Conservation (phyloP, 1,140 invertebrate species). For the Leptoteleia sp. region DNA sequence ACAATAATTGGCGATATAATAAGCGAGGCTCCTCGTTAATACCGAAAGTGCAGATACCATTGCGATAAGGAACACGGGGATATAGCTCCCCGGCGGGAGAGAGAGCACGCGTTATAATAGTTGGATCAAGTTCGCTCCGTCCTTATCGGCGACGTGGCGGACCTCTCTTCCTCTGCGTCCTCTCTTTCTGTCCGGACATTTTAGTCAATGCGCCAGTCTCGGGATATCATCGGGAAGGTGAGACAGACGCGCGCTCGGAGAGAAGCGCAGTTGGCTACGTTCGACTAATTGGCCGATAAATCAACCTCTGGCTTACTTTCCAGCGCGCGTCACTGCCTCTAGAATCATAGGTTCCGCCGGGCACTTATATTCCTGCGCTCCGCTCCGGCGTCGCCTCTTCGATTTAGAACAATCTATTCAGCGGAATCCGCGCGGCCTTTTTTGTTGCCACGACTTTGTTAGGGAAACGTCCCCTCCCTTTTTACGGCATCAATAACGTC, state of each 20-base stretch:
- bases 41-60: too few species aligned
- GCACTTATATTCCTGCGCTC: conserved; percentile 52
- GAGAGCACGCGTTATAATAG: conserved; percentile 55
- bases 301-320: conserved; percentile 67
- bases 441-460: conserved; percentile 29
- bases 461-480: conserved; percentile 17
- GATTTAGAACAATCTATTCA: conserved; percentile 61
- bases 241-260: conserved; percentile 61
- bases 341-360: conserved; percentile 61
- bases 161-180: background rate
- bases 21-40: conserved; percentile 66
- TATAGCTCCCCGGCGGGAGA: conserved; percentile 62
- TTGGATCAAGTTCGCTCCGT: conserved; percentile 30
- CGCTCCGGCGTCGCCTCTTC: conserved; percentile 40
- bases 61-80: too few species aligned
- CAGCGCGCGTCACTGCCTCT: conserved; percentile 49
- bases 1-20: conserved; percentile 68
- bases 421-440: conserved; percentile 24
- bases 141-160: background rate
- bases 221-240: conserved; percentile 64
- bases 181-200: conserved; percentile 47
- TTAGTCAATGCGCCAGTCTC: conserved; percentile 65
- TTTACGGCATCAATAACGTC: conserved; percentile 34
- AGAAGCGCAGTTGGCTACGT: conserved; percentile 65
- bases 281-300: conserved; percentile 68